phyloP scores from a whole-genome alignment of 2,888 invertebrate genomes.

The Ariolimax columbianus region DNA sequence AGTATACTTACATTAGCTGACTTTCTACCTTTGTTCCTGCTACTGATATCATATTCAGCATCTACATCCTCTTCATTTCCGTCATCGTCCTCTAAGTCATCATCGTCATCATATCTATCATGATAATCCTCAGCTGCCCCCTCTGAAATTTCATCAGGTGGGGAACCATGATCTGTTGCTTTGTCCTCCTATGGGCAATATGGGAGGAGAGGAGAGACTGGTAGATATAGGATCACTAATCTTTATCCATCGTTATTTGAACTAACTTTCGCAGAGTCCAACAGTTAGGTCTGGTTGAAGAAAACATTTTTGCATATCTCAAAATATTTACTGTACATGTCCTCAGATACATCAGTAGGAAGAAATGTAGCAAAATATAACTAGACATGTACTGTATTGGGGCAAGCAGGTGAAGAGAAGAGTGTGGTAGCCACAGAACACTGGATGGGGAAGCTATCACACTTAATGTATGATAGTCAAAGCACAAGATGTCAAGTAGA shows the following conservation, averaged over 20 bases:
- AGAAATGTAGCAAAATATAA: no score
- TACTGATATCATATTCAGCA: constrained; percentile 28
- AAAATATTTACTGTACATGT: no score
- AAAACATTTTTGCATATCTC: no score
- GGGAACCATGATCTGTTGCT: neutral
- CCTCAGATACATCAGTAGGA: no score
- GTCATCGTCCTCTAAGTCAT: constrained; percentile 35
- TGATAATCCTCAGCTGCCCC: constrained; percentile 34
- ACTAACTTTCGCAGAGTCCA: no score
- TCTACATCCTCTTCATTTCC: constrained; percentile 46
- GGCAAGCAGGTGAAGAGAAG: no score
- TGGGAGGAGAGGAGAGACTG: neutral
- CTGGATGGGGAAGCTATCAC: no score
- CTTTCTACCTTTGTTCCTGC: constrained; percentile 33
- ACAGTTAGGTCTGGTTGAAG: no score
- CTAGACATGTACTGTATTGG: no score
- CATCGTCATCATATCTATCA: constrained; percentile 36
- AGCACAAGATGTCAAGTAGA: no score
- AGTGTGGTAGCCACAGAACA: no score
- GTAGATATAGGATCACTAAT: neutral
- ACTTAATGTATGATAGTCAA: no score
- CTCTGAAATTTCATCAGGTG: constrained; percentile 38
- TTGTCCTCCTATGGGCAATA: constrained; percentile 25
- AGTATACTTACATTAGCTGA: constrained; percentile 30
- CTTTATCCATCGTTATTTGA: neutral